Base-by-base conservation (phyloP, 2,797 vertebrate species). In the Vipera latastei region DNA sequence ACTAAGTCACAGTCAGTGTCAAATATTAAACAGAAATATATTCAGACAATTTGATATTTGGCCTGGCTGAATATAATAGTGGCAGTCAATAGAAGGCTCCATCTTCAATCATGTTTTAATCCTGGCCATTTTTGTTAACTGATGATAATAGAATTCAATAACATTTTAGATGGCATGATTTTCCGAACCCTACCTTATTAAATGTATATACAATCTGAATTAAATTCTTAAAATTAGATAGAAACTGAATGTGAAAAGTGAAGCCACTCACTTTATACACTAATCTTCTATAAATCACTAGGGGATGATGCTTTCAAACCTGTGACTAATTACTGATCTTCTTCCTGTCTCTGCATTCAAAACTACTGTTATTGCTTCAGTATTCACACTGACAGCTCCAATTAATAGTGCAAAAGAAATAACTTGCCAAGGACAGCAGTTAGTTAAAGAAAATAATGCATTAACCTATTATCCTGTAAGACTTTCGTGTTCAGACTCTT, bases 381-480 rank as follows among this genome's bases (percentile, higher is more conserved):
- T 91, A 93, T 93, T 93, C 94, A 95, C 89, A 93, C 78, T 0
- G 0, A 95, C 95, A 96, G 92, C 88, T 96, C 92, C 93, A 96
- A 96, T 96, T 97, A 97, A 94, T 57, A 94, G 38, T 90, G 0
- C 91, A 93, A 95, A 96, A 95, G 69, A 96, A 93, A 94, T 92
- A 92, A 86, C 89, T 94, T 96, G 93, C 94, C 95, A 95, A 89
- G 90, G 94, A 94, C 94, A 96, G 89, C 89, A 96, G 94, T 95
- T 92, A 92, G 95, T 88, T 94, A 91, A 96, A 96, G 94, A 95
- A 92, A 94, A 90, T 95, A 95, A 96, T 94, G 92, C 55, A 94
- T 91, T 92, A 94, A 93, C 91, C 93, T 95, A 89, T 88, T 91
- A 90, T n/a, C 20, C 53, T 57, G 69, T 56, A 44, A 57, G 65